Evolutionary conservation across 2,797 vertebrate genomes (phyloP).

Genomic region (Limosa lapponica): DNA sequence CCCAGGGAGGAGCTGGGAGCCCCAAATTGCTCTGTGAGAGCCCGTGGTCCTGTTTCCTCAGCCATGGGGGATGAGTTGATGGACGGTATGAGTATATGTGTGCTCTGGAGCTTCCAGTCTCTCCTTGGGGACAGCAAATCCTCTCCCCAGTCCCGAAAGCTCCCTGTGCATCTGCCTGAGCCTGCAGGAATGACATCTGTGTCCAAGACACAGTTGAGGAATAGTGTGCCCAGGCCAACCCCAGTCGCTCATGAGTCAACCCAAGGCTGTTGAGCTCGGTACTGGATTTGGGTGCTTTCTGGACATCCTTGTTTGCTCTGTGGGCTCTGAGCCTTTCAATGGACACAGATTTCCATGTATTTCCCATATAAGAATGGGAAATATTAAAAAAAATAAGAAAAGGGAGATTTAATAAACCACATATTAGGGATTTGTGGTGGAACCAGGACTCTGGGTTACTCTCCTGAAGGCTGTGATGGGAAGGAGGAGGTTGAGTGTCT

Average conservation of each 20-base stretch:
- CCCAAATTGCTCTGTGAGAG: rapidly evolving
- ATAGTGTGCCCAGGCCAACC: neutral
- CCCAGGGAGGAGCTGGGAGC: neutral
- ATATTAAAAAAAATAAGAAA: neutral
- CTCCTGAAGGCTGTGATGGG: neutral
- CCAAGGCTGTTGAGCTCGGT: neutral
- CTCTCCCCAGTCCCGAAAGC: rapidly evolving
- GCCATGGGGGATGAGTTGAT: neutral
- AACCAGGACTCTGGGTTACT: neutral
- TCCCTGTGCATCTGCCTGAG: rapidly evolving
- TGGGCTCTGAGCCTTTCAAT: neutral
- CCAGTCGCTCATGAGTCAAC: rapidly evolving
- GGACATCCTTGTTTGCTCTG: neutral
- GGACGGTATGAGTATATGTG: no score
- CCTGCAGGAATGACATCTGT: rapidly evolving
- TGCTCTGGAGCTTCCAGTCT: neutral
- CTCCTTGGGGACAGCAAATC: neutral
- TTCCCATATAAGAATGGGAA: neutral
- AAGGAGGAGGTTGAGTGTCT: neutral
- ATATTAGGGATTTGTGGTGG: neutral
- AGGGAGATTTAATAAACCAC: rapidly evolving
- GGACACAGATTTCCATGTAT: neutral
- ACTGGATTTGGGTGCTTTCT: neutral
- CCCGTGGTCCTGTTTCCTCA: neutral
- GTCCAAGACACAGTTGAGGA: neutral